A percentile compares a stretch with the other conserved stretches of the same genome.
These are phyloP conservation scores for Spheniscus mendiculus DNA, from an alignment of 2,113 vertebrate genomes.

Conservation along the genomic window DNA sequence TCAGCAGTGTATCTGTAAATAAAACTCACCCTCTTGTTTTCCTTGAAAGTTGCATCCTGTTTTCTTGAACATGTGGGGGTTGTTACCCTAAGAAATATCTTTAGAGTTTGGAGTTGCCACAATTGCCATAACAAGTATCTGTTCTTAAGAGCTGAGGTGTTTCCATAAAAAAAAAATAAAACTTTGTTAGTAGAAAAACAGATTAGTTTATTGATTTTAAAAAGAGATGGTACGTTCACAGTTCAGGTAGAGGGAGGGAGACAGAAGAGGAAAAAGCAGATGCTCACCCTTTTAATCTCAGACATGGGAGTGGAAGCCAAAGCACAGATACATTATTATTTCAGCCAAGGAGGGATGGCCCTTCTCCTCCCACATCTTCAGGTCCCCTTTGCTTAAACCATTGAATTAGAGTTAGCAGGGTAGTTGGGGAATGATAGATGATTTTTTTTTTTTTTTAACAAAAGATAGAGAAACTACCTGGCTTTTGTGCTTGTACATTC, in stretches of 20 bases:
- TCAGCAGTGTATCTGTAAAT: neutral
- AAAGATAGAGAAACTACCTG: neutral
- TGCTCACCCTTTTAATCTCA: neutral
- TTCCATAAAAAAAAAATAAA: neutral
- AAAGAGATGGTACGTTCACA: neutral
- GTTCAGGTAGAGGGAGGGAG: neutral
- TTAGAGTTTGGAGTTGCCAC: neutral
- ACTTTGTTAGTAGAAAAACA: neutral
- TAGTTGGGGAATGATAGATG: neutral
- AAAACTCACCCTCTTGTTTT: neutral
- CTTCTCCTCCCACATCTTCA: neutral
- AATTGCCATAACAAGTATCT: neutral
- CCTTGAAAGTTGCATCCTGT: neutral
- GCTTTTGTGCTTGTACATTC: neutral
- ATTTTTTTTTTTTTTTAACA: no score
- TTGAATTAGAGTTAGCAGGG: neutral
- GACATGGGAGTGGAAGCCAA: neutral
- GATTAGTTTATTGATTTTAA: neutral
- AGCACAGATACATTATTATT: neutral
- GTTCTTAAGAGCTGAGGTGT: neutral
- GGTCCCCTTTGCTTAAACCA: neutral
- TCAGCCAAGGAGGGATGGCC: neutral
- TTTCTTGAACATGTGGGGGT: neutral
- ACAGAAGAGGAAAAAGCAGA: neutral
- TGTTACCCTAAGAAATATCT: neutral